Evolutionary conservation across 1,140 invertebrate genomes (phyloP).

Genomic region (Uloborus diversus): DNA sequence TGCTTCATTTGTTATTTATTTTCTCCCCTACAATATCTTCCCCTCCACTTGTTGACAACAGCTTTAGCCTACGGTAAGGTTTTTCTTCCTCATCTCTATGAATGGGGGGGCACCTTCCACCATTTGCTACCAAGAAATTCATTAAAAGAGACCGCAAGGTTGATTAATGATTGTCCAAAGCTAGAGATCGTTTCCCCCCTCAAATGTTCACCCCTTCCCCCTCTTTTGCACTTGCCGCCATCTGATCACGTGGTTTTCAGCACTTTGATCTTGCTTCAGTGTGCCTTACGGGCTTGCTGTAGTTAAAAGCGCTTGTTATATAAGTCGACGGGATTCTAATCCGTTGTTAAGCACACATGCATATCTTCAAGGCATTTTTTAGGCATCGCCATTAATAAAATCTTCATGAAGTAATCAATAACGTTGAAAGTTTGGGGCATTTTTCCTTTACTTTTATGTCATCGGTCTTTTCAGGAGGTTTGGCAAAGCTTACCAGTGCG

Average conservation of each 20-base stretch:
- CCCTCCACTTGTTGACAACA: slow-evolving; percentile 26
- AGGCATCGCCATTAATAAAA: neutral
- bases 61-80: neutral
- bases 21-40: neutral
- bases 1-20: neutral
- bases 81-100: slow-evolving; percentile 18
- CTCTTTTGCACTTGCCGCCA: slow-evolving; percentile 13
- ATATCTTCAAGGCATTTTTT: neutral
- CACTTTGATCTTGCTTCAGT: neutral
- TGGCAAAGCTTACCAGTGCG: neutral
- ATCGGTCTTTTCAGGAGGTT: neutral
- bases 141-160: slow-evolving; percentile 29
- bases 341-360: neutral
- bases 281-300: neutral
- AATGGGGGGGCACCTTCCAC: neutral
- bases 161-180: slow-evolving; percentile 42
- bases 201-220: neutral
- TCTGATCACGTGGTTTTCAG: slow-evolving; percentile 2
- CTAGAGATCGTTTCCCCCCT: neutral
- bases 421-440: neutral
- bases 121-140: slow-evolving; percentile 18
- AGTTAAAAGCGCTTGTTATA: slow-evolving; percentile 24
- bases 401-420: neutral
- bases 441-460: slow-evolving; percentile 7
- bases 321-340: neutral